Base-by-base conservation (phyloP, 2,113 vertebrate genomes). In the Vicugna pacos region DNA sequence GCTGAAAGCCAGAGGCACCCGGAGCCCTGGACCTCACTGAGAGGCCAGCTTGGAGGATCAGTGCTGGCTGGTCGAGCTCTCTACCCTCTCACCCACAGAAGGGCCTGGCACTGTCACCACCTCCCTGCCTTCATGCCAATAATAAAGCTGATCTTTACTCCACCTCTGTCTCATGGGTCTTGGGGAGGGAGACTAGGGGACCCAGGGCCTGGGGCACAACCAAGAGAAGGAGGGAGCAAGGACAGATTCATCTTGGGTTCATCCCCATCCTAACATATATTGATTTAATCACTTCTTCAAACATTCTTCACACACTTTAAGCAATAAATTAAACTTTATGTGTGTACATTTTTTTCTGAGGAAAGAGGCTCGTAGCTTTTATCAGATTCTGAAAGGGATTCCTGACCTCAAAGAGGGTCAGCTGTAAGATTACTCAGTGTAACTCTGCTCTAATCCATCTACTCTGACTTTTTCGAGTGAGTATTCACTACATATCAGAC, bases 61-160 rank as follows among this genome's bases (percentile, higher is more conserved):
- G 50, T 52, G 90, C 83, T 92, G 76, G 75, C 60, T 89, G 85
- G 38, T 35, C 1, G 15, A 91, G 58, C 35, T 52, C 48, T 93
- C 64, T 19, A 16, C 32, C 30, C 65, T 73, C 38, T 67, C 16
- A 32, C 38, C 73, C 58, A n/a, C 54, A 80, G 76, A 92, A 81
- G 77, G 88, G 76, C 67, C 92, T 85, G 81, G 72, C 81, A 82
- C 48, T 80, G 28, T 69, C 52, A 80, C 26, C 65, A 67, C 84
- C 50, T 96, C 69, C 85, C 83, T 90, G 90, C 50, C 85, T 89
- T 95, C 62, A 50, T 95, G 89, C 93, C 81, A 69, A 62, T 87
- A 98, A 98, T 98, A 98, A 98, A 98, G 73, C 79, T 92, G 48
- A 96, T 91, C 80, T 95, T 89, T 94, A 94, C 30, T 77, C 81